Evolutionary conservation across 2,113 vertebrate species (phyloP), one percentile per base, ranked within the genome.

Genomic region (Acrocephalus arundinaceus): DNA sequence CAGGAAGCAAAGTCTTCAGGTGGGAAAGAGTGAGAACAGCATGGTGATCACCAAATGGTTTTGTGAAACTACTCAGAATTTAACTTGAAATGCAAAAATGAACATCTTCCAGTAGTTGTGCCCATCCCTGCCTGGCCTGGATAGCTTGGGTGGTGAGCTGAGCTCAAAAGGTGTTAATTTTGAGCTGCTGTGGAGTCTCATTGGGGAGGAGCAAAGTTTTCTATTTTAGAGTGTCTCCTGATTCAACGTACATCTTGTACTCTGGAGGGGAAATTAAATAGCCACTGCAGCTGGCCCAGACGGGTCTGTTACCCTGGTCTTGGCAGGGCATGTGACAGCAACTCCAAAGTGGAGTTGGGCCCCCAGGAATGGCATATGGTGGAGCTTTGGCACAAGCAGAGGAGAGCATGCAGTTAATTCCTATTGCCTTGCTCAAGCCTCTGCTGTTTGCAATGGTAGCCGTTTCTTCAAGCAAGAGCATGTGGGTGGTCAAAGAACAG

Each of bases 331-430:
- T 2, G 10, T 9, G 7, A 24, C 0, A 2, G 41, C 49, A 58
- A 28, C 72, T 46, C 24, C 6, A 1, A 2, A 33, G 78, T 9
- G 0, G 45, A 51, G 28, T 1, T 31, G 1, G 2, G 43, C 22
- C 33, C 23, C 16, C 21, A 10, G 59, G 35, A 61, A 6, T 0
- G 1, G 59, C 49, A 11, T 0, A 0, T 28, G n/a, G 18, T 15
- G 5, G 24, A 19, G 39, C 63, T 17, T n/a, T 35, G 61, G n/a
- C 0, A 1, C 1, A 5, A 31, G 8, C 68, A 24, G 49, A 46
- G 35, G 12, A 59, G 57, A 28, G 33, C 31, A 12, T 1, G 1
- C 1, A 2, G 6, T 41, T 58, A 15, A 19, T 49, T 83, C 74
- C 49, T 46, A 1, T 27, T 68, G 37, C 67, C 41, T n/a, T 35